Conservation (phyloP, 2,797 vertebrate species). For the Lacerta bilineata region DNA sequence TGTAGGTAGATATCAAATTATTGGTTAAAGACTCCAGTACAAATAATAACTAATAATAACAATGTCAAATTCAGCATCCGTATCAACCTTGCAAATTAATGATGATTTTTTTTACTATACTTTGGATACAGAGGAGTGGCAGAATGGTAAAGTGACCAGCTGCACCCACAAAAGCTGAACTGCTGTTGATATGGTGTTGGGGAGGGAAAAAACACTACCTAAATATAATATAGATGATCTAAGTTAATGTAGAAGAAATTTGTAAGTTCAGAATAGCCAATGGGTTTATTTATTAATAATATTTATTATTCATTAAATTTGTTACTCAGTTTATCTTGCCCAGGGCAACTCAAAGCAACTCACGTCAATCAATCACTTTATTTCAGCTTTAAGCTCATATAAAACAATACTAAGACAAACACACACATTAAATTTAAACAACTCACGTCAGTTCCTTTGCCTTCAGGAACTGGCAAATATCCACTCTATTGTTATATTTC, state of each 20-base stretch:
- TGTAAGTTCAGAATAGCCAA: too few species aligned
- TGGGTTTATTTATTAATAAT: background rate
- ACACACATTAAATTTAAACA: too few species aligned
- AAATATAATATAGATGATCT: too few species aligned
- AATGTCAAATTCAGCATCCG: background rate
- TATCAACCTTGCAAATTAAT: background rate
- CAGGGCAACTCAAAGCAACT: too few species aligned
- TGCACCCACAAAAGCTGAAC: background rate
- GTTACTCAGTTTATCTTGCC: too few species aligned
- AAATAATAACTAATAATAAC: background rate
- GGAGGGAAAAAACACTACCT: too few species aligned
- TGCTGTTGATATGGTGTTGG: background rate
- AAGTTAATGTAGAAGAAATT: too few species aligned
- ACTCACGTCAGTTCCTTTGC: background rate
- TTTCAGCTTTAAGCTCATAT: too few species aligned
- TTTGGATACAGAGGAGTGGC: too few species aligned
- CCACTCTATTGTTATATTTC: background rate
- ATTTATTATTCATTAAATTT: too few species aligned
- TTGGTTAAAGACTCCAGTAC: background rate
- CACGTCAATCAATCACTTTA: background rate
- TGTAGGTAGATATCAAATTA: background rate
- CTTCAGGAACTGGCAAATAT: background rate
- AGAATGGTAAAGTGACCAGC: background rate
- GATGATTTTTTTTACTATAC: background rate
- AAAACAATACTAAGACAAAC: too few species aligned